Conservation (phyloP, 2,797 vertebrate genomes). For the Spatula clypeata region DNA sequence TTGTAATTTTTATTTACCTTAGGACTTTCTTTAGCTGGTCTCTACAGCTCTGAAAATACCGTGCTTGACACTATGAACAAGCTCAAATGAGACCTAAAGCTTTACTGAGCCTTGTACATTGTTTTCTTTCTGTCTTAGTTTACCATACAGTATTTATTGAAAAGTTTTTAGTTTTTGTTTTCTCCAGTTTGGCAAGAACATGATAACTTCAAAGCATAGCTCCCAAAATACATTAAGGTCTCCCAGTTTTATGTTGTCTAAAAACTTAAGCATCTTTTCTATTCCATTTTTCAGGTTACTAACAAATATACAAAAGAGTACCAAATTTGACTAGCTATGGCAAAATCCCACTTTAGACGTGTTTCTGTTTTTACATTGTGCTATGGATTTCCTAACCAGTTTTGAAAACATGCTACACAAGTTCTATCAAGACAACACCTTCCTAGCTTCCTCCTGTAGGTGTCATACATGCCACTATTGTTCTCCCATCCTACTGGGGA, state of each 20-base stretch:
- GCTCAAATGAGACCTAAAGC: neutral
- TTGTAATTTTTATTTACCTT: neutral
- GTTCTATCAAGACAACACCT: neutral
- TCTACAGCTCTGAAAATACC: neutral
- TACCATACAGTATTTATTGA: neutral
- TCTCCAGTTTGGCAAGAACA: neutral
- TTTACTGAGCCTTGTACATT: neutral
- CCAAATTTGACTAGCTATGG: neutral
- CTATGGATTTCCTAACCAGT: neutral
- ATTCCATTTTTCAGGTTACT: neutral
- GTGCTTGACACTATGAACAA: neutral
- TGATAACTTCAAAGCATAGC: neutral
- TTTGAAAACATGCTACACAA: neutral
- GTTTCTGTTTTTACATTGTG: neutral
- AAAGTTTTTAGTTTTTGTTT: rapidly evolving
- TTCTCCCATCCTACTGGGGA: neutral
- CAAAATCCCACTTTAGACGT: neutral
- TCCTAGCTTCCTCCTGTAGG: neutral
- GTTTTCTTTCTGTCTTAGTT: neutral
- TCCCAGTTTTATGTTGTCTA: neutral
- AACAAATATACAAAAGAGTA: neutral
- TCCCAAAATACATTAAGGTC: neutral
- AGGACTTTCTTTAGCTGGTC: neutral
- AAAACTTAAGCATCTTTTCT: neutral
- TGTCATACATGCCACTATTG: neutral